Conservation (phyloP, 2,113 vertebrate genomes). For the Physeter macrocephalus region DNA sequence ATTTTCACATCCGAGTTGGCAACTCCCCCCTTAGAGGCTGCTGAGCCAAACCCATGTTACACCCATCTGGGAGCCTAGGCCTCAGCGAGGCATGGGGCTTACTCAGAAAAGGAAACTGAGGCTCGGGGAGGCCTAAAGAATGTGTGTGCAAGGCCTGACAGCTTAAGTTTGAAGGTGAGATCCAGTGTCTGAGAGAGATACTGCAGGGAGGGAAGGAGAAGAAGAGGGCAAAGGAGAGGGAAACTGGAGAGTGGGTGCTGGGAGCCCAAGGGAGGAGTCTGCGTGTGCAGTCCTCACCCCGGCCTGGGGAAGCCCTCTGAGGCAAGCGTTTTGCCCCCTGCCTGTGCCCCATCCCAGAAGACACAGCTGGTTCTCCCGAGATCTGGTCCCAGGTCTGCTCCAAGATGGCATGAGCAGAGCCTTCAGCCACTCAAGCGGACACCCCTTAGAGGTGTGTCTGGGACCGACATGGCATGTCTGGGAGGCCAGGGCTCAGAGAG, state of each 20-base stretch:
- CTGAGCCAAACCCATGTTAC: neutral
- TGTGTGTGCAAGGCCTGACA: neutral
- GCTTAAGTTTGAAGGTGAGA: neutral
- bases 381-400: neutral
- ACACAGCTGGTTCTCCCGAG: neutral
- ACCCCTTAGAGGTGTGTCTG: neutral
- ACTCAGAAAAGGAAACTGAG: neutral
- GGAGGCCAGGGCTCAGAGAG: neutral
- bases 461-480: too few relatives aligned
- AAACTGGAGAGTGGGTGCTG: neutral
- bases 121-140: neutral
- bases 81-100: neutral
- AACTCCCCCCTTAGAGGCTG: neutral
- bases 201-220: neutral
- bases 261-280: neutral
- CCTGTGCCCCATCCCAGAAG: neutral
- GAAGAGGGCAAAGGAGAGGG: neutral
- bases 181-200: neutral
- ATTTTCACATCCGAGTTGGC: neutral
- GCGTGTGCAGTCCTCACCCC: rapidly evolving
- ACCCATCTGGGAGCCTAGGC: too few relatives aligned
- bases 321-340: neutral
- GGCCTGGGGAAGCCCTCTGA: neutral
- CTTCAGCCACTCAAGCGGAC: neutral
- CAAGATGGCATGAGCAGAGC: neutral